Evolutionary conservation across 2,113 vertebrate genomes (phyloP), one percentile per base, ranked within the genome.

Genomic region (Otis tarda): DNA sequence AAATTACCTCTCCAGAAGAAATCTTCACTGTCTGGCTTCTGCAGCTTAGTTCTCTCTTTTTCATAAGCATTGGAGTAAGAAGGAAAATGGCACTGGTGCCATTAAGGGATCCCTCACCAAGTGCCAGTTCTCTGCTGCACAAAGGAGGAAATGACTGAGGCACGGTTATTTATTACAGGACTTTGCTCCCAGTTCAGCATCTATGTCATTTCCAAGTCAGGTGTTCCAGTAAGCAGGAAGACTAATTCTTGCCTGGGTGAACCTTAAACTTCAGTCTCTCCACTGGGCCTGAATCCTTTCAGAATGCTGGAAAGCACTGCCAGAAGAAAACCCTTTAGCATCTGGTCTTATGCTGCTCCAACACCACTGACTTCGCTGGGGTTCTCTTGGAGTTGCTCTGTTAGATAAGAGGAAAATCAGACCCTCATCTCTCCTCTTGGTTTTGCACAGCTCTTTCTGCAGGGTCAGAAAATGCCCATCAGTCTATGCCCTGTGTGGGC

Each of bases 151-250:
- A 90, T 95, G 82, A 91, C 85, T 49, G 70, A 78, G 85, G 77
- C 67, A 50, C 7, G 1, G 95, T 97, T 97, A 98, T 98, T 98
- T 98, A 98, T 98, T 97, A 81, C 80, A 94, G 98, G 97, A 98
- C 98, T 98, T 98, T 98, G 98, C 70, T 97, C 94, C 91, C n/a
- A 65, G 76, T 91, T 92, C 76, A 80, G 90, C 87, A 52, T 59
- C 83, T 83, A 83, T 96, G 89, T 95, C 80, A 94, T 89, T 97
- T 96, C 95, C 95, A 86, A 77, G 53, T 79, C 41, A 93, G 79
- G 35, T 15, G 39, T 83, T 92, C 80, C 47, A 65, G 87, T 81
- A 47, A 84, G 73, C 57, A 93, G 1, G 30, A 56, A 89, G 68
- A 57, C 47, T 55, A 74, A 52, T 91, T 83, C 83, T 94, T 91